A percentile compares a stretch with the other conserved stretches of the same genome.
These are phyloP conservation scores for Pyrgilauda ruficollis DNA, from an alignment of 2,113 vertebrate species.

Conservation along the genomic window DNA sequence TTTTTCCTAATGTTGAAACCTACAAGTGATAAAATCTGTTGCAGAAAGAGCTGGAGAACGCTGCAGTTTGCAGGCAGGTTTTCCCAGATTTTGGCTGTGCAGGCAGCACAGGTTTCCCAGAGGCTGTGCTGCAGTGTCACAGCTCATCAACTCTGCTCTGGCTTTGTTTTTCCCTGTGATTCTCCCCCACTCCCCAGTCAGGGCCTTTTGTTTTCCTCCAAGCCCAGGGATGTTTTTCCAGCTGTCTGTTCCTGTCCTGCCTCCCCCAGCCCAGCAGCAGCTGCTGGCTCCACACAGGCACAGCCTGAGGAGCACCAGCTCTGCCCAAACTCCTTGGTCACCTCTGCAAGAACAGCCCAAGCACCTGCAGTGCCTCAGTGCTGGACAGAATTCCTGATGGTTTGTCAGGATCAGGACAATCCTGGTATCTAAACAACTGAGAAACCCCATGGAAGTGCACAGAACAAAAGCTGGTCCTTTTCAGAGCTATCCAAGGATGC, in stretches of 20 bases:
- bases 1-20: neutral
- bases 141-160: neutral
- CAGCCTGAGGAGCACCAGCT: neutral
- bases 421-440: fast-evolving
- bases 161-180: neutral
- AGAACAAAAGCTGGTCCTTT: neutral
- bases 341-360: neutral
- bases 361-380: neutral
- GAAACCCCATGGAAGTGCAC: fast-evolving
- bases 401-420: neutral
- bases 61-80: neutral
- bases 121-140: neutral
- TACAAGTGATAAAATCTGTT: neutral
- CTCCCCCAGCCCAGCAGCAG: neutral
- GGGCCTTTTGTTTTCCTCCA: neutral
- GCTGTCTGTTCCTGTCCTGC: neutral
- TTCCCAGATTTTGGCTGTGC: neutral
- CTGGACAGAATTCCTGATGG: neutral
- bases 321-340: neutral
- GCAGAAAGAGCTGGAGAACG: neutral
- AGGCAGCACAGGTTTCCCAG: neutral
- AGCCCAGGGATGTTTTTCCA: neutral
- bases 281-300: too few relatives aligned
- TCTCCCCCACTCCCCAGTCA: neutral
- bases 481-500: neutral